Evolutionary conservation across 2,113 vertebrate genomes (phyloP).

Genomic region (Hipposideros armiger): DNA sequence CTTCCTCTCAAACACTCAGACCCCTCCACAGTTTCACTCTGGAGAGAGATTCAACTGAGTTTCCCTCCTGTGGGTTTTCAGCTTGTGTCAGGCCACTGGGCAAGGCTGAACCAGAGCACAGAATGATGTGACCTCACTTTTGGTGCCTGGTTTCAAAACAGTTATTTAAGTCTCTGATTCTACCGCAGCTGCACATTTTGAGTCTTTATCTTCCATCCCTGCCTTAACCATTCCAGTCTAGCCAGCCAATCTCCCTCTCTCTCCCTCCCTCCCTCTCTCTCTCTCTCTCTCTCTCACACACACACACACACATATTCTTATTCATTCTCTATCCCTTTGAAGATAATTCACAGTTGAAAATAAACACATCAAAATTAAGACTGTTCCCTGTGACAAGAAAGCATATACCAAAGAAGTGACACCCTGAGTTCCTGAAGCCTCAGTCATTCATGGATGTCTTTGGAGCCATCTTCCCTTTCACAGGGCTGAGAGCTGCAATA

Average conservation of each 20-base stretch:
- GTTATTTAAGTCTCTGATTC: background rate
- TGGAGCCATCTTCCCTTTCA: background rate
- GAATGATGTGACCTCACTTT: background rate
- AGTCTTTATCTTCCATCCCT: background rate
- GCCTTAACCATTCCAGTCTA: background rate
- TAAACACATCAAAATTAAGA: slow-evolving; percentile 11
- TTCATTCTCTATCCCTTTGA: background rate
- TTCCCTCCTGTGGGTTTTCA: background rate
- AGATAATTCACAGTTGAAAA: slow-evolving; percentile 49
- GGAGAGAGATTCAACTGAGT: background rate
- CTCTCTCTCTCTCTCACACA: too few relatives aligned
- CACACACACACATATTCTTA: background rate
- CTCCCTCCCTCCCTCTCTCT: background rate
- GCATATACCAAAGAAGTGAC: background rate
- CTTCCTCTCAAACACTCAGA: background rate
- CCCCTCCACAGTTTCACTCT: background rate
- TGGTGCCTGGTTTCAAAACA: background rate
- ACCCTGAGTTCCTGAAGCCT: background rate
- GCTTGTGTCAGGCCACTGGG: background rate
- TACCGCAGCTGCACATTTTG: background rate
- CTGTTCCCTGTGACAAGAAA: background rate
- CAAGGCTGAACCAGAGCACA: background rate
- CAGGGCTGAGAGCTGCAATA: background rate
- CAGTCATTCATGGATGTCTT: background rate
- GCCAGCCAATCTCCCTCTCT: background rate